Base-by-base conservation (phyloP, 2,113 vertebrate species). In the Eulemur rufifrons region DNA sequence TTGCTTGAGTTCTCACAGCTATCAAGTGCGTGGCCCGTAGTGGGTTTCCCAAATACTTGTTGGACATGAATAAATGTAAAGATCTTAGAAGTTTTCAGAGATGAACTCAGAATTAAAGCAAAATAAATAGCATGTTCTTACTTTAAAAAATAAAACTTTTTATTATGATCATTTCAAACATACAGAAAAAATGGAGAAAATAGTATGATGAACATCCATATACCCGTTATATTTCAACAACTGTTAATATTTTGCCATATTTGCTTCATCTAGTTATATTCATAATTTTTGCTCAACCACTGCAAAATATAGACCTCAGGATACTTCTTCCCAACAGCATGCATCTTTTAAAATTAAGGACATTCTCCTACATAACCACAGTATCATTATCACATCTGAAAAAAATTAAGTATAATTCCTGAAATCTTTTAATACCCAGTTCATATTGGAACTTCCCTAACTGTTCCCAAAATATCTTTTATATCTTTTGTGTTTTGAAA, bases 111-210 rank as follows among this genome's bases (percentile, higher is more conserved):
- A 89, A 81, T 83, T 71, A 95, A 91, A 86, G 29, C 37, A 91
- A 91, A 95, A 84, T 37, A 91, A 96, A n/a, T 20, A 89, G n/a
- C 59, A 69, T 69, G 8, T 17, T 63, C 64, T 93, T 73, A 7
- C 64, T 92, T 81, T 63, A 50, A 66, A 95, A 96, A 89, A 42
- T 68, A 83, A 25, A 9, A 71, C 39, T 84, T 94, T 96, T 89
- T 91, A 97, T 95, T 91, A 74, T 13, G n/a, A 92, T 54, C 15
- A 94, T 64, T 91, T 85, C 71, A 95, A 94, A 52, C 42, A 94
- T 32, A 85, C 45, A 85, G 83, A 4, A 23, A 50, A 83, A 76
- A 27, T 1, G 47, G n/a, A 77, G 18, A 69, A 87, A 94, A 56
- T 61, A 84, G 6, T 3, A 42, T 9, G 18, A 47, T n/a, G 7